Percentiles rank a stretch among this genome's conserved stretches.
phyloP scores from a whole-genome alignment of 2,888 invertebrate species.

The Megastigmus dorsalis region DNA sequence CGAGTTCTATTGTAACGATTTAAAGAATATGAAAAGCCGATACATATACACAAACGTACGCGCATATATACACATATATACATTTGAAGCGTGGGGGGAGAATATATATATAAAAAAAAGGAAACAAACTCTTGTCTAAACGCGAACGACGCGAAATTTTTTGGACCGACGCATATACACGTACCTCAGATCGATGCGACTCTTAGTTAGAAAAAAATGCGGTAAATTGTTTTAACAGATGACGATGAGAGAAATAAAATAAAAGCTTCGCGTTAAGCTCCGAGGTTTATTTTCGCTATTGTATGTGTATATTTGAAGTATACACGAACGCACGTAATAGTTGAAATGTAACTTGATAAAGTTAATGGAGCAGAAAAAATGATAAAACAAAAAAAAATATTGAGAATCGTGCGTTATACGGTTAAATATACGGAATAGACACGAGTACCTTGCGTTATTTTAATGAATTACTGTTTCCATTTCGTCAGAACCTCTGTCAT shows the following conservation, averaged over 20 bases:
- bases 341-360: slow-evolving; percentile 44
- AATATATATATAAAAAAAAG: slow-evolving; percentile 23
- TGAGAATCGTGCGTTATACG: slow-evolving; percentile 29
- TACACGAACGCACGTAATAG: slow-evolving; percentile 39
- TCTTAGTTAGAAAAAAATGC: slow-evolving; percentile 65
- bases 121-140: slow-evolving; percentile 54
- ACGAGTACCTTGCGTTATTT: slow-evolving; percentile 47
- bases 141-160: slow-evolving; percentile 56
- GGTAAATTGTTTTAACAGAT: slow-evolving; percentile 54
- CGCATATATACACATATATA: slow-evolving; percentile 49
- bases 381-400: slow-evolving; percentile 39
- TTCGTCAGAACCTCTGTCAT: too few species aligned
- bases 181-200: slow-evolving; percentile 73
- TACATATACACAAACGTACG: slow-evolving; percentile 47
- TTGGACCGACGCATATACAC: slow-evolving; percentile 68
- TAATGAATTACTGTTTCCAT: slow-evolving; percentile 19
- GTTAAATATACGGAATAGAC: slow-evolving; percentile 25
- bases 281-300: slow-evolving; percentile 69
- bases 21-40: slow-evolving; percentile 32
- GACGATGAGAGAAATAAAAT: slow-evolving; percentile 53
- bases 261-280: slow-evolving; percentile 54
- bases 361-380: slow-evolving; percentile 39
- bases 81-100: slow-evolving; percentile 21
- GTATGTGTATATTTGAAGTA: slow-evolving; percentile 58
- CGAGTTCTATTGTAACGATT: slow-evolving; percentile 49